phyloP scores from a whole-genome alignment of 2,797 vertebrate genomes.

The Bradypodion ventrale region DNA sequence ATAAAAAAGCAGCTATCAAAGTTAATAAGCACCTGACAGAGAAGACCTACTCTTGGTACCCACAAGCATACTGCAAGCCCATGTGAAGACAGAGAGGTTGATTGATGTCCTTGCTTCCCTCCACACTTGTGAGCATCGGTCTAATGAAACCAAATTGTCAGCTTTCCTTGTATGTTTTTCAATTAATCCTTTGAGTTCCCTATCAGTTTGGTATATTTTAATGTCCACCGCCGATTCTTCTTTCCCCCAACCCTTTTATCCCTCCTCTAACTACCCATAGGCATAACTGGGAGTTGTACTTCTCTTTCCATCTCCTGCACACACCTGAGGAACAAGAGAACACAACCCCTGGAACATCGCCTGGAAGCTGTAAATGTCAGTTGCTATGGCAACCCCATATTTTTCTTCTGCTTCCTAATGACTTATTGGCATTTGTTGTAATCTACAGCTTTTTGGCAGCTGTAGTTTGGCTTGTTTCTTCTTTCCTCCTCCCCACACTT shows the following conservation, averaged over 20 bases:
- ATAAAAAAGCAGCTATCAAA: background rate
- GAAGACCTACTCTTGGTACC: background rate
- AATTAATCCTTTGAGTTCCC: rapidly evolving
- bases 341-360: constrained; percentile 59
- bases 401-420: constrained; percentile 74
- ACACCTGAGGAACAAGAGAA: constrained; percentile 56
- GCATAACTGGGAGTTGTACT: constrained; percentile 19
- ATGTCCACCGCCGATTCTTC: background rate
- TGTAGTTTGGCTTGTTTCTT: constrained; percentile 16
- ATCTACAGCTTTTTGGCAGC: constrained; percentile 61
- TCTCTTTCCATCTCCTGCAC: constrained; percentile 23
- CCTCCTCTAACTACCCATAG: constrained; percentile 16
- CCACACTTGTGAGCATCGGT: background rate
- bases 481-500: background rate
- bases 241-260: background rate
- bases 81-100: background rate
- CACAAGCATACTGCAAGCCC: background rate
- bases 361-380: constrained; percentile 54
- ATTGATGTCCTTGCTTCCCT: background rate
- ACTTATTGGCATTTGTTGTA: constrained; percentile 73
- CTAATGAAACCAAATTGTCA: rapidly evolving
- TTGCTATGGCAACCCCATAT: constrained; percentile 76
- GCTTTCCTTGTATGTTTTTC: background rate
- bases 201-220: background rate
- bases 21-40: background rate